phyloP scores from a whole-genome alignment of 2,797 vertebrate genomes.

The Capromys pilorides region DNA sequence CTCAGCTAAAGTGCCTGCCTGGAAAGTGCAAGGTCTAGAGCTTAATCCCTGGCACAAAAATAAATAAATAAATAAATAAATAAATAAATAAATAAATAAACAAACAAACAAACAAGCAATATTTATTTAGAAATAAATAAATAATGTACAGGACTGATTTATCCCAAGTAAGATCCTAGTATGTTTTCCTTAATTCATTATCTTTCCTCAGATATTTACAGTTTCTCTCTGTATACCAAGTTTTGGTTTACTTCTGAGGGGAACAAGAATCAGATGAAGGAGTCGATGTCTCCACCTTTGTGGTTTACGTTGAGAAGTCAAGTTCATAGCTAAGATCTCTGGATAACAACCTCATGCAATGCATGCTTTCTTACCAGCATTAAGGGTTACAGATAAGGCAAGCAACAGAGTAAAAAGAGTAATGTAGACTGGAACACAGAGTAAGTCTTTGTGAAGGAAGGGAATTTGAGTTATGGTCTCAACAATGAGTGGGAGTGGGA shows the following conservation, averaged over 20 bases:
- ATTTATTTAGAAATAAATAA: no score
- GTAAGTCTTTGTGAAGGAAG: slow-evolving; percentile 16
- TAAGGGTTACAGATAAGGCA: neutral
- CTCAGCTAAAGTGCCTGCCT: no score
- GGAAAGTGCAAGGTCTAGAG: no score
- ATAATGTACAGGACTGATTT: neutral
- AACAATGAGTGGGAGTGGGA: slow-evolving; percentile 30
- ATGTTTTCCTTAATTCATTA: neutral
- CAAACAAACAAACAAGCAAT: no score
- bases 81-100: no score
- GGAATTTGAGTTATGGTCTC: slow-evolving; percentile 59
- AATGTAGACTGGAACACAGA: neutral
- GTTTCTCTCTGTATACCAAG: neutral
- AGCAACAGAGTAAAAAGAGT: neutral
- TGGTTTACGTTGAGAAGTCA: neutral
- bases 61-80: no score
- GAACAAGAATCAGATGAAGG: neutral
- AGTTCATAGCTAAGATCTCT: neutral
- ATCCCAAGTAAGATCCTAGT: neutral
- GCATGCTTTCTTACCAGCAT: neutral
- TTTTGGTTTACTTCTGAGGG: neutral
- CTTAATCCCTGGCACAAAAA: no score
- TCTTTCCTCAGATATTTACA: neutral
- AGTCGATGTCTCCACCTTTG: neutral
- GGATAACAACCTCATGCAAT: neutral